A percentile compares a stretch with the other conserved stretches of the same genome.
Conservation (phyloP, 2,113 vertebrate species). For the Nyctibius bracteatus region DNA sequence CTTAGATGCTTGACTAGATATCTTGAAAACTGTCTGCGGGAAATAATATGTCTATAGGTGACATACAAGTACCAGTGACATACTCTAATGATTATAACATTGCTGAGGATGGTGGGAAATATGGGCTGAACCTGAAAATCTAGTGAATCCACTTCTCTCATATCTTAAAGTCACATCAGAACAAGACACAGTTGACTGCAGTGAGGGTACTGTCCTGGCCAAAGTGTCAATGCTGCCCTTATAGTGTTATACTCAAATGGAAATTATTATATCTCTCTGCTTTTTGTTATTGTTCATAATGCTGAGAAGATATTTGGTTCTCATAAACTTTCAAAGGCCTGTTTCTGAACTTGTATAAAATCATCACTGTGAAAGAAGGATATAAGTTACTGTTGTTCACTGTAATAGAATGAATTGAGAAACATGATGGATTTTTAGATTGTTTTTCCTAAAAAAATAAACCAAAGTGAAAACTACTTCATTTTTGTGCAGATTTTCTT, state of each 20-base stretch:
- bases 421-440: not conserved
- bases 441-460: not conserved
- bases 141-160: not conserved
- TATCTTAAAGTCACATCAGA: not conserved
- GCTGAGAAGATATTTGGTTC: not conserved
- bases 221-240: fast-evolving
- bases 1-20: not conserved
- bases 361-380: not conserved
- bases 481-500: not conserved
- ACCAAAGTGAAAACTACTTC: not conserved
- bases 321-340: not conserved
- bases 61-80: too few relatives aligned
- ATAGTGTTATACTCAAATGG: not conserved
- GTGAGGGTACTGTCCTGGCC: fast-evolving
- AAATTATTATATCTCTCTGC: not conserved
- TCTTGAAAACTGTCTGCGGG: not conserved
- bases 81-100: not conserved
- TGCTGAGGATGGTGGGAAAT: not conserved
- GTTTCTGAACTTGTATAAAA: not conserved
- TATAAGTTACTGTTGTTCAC: not conserved
- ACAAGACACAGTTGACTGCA: not conserved
- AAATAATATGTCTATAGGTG: not conserved
- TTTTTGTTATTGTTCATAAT: not conserved
- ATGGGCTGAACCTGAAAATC: not conserved
- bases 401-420: not conserved